Conservation (phyloP, 2,797 vertebrate species). For the Chrysocyon brachyurus region DNA sequence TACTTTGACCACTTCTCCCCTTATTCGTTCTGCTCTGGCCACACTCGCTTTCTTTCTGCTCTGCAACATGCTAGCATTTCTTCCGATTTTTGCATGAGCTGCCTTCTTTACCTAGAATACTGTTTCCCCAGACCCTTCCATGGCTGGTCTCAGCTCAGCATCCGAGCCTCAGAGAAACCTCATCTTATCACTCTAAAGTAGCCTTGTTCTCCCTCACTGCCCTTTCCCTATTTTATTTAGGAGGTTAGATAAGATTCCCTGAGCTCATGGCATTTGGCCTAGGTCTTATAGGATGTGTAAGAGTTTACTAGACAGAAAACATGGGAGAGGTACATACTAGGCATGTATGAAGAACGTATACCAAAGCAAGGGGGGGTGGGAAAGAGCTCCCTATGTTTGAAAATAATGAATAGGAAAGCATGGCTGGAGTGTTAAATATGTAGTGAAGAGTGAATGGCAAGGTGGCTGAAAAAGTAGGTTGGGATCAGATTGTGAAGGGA, state of each 20-base stretch:
- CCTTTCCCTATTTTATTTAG: not conserved
- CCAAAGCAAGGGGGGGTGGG: not conserved
- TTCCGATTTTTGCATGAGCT: not conserved
- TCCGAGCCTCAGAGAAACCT: not conserved
- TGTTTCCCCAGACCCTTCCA: not conserved
- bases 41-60: not conserved
- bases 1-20: not conserved
- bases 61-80: not conserved
- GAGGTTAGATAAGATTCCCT: not conserved
- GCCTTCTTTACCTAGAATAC: not conserved
- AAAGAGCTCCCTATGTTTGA: not conserved
- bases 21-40: not conserved
- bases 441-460: not conserved
- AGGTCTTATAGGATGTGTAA: not conserved
- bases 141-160: not conserved
- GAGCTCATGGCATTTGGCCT: not conserved
- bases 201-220: not conserved
- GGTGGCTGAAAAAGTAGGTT: constrained; percentile 25
- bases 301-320: constrained; percentile 40
- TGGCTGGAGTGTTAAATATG: not conserved
- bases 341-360: not conserved
- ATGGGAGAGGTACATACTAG: not conserved
- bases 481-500: not conserved
- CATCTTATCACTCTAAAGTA: not conserved
- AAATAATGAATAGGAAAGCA: not conserved